A percentile compares a stretch with the other conserved stretches of the same genome.
phyloP scores from a whole-genome alignment of 2,113 vertebrate genomes.

The Corythornis madagascariensis region DNA sequence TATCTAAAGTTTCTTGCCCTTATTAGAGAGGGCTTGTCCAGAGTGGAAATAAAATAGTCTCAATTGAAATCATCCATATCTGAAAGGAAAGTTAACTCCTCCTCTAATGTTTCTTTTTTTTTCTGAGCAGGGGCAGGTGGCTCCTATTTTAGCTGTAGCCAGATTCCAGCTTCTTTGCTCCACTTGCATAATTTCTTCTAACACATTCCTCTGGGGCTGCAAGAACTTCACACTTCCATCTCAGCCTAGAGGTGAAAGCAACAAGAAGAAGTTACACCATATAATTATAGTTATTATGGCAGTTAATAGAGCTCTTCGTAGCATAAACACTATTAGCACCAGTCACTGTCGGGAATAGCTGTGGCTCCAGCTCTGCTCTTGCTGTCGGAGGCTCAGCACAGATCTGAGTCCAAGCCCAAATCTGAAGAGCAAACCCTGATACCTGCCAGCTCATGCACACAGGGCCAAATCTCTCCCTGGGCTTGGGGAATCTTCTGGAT shows the following conservation, averaged over 20 bases:
- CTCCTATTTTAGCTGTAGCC: neutral
- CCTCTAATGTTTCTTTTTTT: neutral
- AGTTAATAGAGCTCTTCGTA: slow-evolving; percentile 40
- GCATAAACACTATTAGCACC: neutral
- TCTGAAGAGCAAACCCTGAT: neutral
- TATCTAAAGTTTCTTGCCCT: neutral
- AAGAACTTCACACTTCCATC: neutral
- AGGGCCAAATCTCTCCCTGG: neutral
- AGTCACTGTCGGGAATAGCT: slow-evolving; percentile 4
- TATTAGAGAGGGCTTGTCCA: neutral
- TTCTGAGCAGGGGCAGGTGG: neutral
- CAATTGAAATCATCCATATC: neutral
- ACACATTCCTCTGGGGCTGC: slow-evolving; percentile 35
- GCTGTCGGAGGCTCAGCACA: neutral
- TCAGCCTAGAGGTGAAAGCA: slow-evolving; percentile 61
- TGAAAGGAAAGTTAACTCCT: neutral
- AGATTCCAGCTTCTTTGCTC: slow-evolving; percentile 8
- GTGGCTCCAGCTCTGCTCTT: neutral
- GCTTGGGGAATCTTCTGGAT: neutral
- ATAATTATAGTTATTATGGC: slow-evolving; percentile 63
- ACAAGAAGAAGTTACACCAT: slow-evolving; percentile 16
- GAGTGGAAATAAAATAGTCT: neutral
- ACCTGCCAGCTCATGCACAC: neutral
- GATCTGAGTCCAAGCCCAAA: neutral
- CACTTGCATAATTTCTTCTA: slow-evolving; percentile 28